phyloP scores from a whole-genome alignment of 2,113 vertebrate genomes.

The human region DNA sequence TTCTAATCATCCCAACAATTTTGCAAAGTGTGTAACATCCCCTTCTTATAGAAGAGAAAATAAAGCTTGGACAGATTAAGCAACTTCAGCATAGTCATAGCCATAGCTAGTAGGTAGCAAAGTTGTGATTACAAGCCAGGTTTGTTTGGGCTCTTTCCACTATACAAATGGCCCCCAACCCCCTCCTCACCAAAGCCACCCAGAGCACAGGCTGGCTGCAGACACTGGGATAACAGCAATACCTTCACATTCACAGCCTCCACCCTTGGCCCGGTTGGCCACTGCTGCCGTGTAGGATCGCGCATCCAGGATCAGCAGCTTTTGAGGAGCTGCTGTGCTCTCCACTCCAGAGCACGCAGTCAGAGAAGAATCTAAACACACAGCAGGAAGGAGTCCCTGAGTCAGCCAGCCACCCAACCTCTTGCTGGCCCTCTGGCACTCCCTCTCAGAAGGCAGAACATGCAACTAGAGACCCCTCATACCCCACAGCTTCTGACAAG shows the following conservation, averaged over 20 bases:
- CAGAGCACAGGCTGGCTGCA: not conserved
- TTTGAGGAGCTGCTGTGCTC: slow-evolving; percentile 89
- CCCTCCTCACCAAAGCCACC: not conserved
- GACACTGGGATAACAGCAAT: not conserved
- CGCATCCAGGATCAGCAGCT: slow-evolving; percentile 97
- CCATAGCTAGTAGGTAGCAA: not conserved
- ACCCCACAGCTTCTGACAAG: not conserved
- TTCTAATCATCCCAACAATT: not conserved
- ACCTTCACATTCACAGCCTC: slow-evolving; percentile 99
- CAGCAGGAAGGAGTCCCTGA: not conserved
- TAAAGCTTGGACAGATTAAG: not conserved
- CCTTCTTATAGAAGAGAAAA: slow-evolving; percentile 34
- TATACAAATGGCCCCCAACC: not conserved
- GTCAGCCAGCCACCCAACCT: not conserved
- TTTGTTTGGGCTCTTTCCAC: slow-evolving; percentile 9
- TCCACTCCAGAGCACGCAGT: slow-evolving; percentile 90
- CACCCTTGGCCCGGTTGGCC: slow-evolving; percentile 98
- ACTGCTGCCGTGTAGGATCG: slow-evolving; percentile 97
- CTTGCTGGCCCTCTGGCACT: not conserved
- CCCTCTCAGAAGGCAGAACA: not conserved
- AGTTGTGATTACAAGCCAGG: not conserved
- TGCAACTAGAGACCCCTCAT: not conserved
- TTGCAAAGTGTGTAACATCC: not conserved
- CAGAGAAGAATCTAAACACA: slow-evolving; percentile 92
- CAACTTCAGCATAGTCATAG: not conserved